A percentile compares a stretch with the other conserved stretches of the same genome.
Evolutionary conservation across 2,113 vertebrate species (phyloP).

Genomic region (Opisthocomus hoazin): DNA sequence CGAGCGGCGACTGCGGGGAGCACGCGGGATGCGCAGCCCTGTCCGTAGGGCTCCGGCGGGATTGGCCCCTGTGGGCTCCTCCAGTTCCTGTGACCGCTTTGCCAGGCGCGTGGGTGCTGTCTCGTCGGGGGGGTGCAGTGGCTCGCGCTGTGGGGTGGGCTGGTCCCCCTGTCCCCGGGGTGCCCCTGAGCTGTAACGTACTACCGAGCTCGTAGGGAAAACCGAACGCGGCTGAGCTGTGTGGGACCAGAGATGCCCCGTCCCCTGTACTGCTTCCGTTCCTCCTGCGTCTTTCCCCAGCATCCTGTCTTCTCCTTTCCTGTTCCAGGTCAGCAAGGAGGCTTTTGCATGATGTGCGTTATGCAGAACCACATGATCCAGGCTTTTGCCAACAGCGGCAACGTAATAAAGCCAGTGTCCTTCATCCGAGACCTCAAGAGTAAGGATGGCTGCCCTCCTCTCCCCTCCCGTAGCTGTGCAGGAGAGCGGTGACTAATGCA

Average conservation of each 20-base stretch:
- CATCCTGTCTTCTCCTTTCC: accelerated
- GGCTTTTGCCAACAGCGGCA: conserved; percentile 93
- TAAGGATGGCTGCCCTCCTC: conserved; percentile 67
- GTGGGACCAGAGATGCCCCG: neutral
- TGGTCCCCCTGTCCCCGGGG: accelerated
- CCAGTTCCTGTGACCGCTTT: neutral
- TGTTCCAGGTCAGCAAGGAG: conserved; percentile 85
- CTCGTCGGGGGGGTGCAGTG: accelerated
- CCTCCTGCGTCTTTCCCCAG: neutral
- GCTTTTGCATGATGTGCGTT: conserved; percentile 95
- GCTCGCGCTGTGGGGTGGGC: accelerated
- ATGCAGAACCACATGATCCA: conserved; percentile 96
- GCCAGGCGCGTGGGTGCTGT: accelerated
- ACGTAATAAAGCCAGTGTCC: conserved; percentile 88
- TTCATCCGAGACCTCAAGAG: conserved; percentile 93
- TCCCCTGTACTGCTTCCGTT: neutral
- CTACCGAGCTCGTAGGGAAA: neutral
- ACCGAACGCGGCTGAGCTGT: neutral
- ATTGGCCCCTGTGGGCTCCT: neutral
- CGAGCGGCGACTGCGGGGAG: neutral
- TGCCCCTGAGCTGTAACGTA: no score
- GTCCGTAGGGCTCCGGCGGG: accelerated
- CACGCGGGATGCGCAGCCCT: accelerated
- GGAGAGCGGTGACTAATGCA: neutral
- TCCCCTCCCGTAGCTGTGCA: accelerated